Conservation (phyloP, 2,888 invertebrate species). For the Volucella zonaria region DNA sequence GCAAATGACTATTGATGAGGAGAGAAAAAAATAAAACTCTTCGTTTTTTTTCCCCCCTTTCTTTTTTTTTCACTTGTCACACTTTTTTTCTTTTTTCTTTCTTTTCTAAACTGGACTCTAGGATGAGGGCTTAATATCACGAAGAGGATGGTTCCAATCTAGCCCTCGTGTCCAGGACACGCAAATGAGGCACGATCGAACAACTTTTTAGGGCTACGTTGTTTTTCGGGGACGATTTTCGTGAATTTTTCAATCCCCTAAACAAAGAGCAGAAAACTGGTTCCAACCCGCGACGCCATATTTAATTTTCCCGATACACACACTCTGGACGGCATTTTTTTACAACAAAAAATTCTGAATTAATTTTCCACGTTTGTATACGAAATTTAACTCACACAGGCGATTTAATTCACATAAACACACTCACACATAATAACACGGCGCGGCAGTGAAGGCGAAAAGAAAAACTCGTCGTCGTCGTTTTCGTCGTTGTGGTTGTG, state of each 20-base stretch:
- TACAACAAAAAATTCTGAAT: slow-evolving; percentile 68
- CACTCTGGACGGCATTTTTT: slow-evolving; percentile 71
- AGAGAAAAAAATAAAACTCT: slow-evolving; percentile 52
- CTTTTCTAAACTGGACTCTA: slow-evolving; percentile 11
- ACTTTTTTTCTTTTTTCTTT: slow-evolving; percentile 37
- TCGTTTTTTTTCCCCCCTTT: neutral
- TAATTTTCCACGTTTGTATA: slow-evolving; percentile 71
- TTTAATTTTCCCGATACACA: slow-evolving; percentile 84
- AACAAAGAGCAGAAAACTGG: slow-evolving; percentile 85
- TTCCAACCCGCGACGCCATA: slow-evolving; percentile 91
- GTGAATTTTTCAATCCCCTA: slow-evolving; percentile 86
- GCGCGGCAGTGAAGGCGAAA: slow-evolving; percentile 61
- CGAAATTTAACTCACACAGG: slow-evolving; percentile 56
- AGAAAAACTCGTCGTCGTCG: slow-evolving; percentile 48
- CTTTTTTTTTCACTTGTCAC: slow-evolving; percentile 61
- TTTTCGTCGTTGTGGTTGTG: slow-evolving; percentile 37
- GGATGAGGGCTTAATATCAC: slow-evolving; percentile 58
- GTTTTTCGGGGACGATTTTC: slow-evolving; percentile 67
- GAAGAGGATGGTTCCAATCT: slow-evolving; percentile 10
- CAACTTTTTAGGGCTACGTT: slow-evolving; percentile 46
- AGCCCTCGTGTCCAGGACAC: slow-evolving; percentile 64
- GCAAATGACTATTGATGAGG: slow-evolving; percentile 78
- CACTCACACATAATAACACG: slow-evolving; percentile 47
- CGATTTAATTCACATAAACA: neutral
- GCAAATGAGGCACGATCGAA: slow-evolving; percentile 44